phyloP scores from a whole-genome alignment of 1,140 invertebrate species.

The Grapholita molesta region DNA sequence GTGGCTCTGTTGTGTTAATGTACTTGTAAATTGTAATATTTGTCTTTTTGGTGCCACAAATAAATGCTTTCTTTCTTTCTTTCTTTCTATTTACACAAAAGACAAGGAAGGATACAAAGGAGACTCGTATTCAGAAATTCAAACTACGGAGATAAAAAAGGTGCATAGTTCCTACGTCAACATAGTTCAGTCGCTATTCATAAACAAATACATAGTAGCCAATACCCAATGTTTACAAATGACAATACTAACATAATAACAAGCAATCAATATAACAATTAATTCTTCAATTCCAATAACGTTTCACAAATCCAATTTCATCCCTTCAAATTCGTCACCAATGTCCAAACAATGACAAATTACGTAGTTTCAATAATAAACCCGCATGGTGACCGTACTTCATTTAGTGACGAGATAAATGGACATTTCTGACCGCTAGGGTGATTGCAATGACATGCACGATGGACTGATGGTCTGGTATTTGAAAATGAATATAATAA shows the following conservation, averaged over 20 bases:
- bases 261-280: background rate
- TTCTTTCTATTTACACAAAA: too few relatives aligned
- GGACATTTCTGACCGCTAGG: conserved; percentile 4
- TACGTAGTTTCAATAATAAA: background rate
- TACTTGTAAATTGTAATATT: too few relatives aligned
- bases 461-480: background rate
- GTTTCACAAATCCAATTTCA: background rate
- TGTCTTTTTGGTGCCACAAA: too few relatives aligned
- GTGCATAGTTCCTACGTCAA: too few relatives aligned
- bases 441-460: background rate
- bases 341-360: background rate
- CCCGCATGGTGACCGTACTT: background rate
- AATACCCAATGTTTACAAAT: too few relatives aligned
- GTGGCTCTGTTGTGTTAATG: too few relatives aligned
- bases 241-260: background rate
- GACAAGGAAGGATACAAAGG: too few relatives aligned
- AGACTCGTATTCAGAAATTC: too few relatives aligned
- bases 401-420: background rate
- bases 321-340: background rate
- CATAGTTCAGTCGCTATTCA: too few relatives aligned
- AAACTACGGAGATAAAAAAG: too few relatives aligned
- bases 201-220: too few relatives aligned
- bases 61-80: too few relatives aligned
- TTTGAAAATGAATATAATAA: background rate
- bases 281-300: background rate